Conservation (phyloP, 2,113 vertebrate species). For the Thalassoma bifasciatum region DNA sequence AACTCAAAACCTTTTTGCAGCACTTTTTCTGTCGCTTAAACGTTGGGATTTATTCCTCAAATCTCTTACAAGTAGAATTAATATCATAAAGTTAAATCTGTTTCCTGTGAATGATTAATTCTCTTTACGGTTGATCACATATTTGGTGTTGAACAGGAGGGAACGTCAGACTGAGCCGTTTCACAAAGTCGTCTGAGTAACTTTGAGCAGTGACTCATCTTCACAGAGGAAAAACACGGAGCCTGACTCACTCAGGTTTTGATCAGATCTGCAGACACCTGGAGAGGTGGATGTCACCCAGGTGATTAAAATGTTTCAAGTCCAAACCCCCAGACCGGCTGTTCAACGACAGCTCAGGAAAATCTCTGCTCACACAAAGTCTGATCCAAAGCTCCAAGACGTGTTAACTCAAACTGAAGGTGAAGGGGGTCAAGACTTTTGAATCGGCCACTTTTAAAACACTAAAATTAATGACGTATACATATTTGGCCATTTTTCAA, state of each 20-base stretch:
- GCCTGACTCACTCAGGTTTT: constrained; percentile 22
- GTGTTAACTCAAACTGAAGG: too few species aligned
- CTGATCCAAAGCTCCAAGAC: too few species aligned
- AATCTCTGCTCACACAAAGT: not conserved
- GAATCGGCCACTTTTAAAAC: too few species aligned
- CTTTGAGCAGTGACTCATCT: constrained; percentile 40
- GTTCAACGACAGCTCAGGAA: not conserved
- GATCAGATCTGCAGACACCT: constrained; percentile 30
- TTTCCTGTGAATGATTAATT: not conserved
- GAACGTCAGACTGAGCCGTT: constrained; percentile 8
- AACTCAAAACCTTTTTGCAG: too few species aligned
- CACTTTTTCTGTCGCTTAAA: too few species aligned
- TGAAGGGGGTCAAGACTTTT: not conserved
- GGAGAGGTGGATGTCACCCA: constrained; percentile 4
- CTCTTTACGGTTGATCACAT: not conserved
- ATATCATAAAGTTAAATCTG: too few species aligned
- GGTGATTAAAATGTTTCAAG: constrained; percentile 16
- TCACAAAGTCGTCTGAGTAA: constrained; percentile 11
- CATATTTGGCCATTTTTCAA: too few species aligned
- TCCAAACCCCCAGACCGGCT: constrained; percentile 3
- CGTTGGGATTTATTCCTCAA: too few species aligned
- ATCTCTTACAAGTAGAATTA: too few species aligned
- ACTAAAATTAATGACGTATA: too few species aligned
- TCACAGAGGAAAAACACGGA: constrained; percentile 32
- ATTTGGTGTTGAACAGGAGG: constrained; percentile 27